phyloP scores from a whole-genome alignment of 2,888 invertebrate genomes.

The Cheilosia vernalis region DNA sequence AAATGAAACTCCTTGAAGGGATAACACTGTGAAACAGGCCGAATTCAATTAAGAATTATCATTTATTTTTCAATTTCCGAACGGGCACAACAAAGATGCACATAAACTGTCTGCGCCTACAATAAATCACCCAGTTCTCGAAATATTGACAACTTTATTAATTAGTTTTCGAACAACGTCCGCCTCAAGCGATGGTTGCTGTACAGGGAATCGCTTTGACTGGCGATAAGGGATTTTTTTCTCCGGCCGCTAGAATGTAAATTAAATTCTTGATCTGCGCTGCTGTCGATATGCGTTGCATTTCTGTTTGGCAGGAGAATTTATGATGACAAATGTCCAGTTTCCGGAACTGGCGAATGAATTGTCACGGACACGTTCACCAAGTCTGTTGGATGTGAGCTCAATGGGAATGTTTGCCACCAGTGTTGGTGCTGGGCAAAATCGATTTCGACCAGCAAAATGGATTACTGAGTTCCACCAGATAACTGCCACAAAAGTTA shows the following conservation, averaged over 20 bases:
- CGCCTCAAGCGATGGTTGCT: neutral
- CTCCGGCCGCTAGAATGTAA: neutral
- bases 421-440: no score
- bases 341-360: slow-evolving; percentile 9
- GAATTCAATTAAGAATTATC: slow-evolving; percentile 29
- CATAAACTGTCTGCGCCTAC: neutral
- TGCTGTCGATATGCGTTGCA: neutral
- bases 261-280: neutral
- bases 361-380: neutral
- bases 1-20: slow-evolving; percentile 15
- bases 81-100: slow-evolving; percentile 12
- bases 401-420: neutral
- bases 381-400: neutral
- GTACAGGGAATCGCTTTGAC: no score
- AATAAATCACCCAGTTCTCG: slow-evolving; percentile 28
- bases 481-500: slow-evolving; percentile 21
- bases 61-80: neutral
- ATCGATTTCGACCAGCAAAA: neutral
- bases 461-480: neutral
- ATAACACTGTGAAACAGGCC: neutral
- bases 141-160: slow-evolving; percentile 42
- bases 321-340: slow-evolving; percentile 28
- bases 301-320: slow-evolving; percentile 4
- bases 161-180: neutral
- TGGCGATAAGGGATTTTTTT: neutral